Evolutionary conservation across 2,888 invertebrate genomes (phyloP).

Genomic region (Pegoplata infirma): DNA sequence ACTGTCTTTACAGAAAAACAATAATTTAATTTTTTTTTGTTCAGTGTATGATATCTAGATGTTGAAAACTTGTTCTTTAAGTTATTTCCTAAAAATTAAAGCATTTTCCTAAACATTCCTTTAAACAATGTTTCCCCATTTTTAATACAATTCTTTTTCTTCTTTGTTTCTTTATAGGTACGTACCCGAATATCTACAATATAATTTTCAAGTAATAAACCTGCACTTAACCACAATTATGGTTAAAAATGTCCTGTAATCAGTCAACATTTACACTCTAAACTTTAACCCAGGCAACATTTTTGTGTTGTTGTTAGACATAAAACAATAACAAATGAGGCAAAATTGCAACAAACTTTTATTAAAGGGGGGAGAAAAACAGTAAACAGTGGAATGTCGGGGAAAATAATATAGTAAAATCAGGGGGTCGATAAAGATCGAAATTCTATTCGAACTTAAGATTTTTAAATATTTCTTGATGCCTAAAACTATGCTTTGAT

Average conservation of each 20-base stretch:
- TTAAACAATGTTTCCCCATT: not conserved
- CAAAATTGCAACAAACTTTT: conserved; percentile 50
- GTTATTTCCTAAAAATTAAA: too few species aligned
- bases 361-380: too few species aligned
- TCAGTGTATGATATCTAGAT: too few species aligned
- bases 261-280: conserved; percentile 74
- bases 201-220: conserved; percentile 59
- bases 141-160: not conserved
- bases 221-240: conserved; percentile 74
- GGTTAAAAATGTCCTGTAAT: conserved; percentile 72
- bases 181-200: not conserved
- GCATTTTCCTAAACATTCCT: conserved; percentile 21
- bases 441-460: too few species aligned
- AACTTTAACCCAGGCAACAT: conserved; percentile 62
- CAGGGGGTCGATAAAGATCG: too few species aligned
- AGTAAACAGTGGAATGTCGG: too few species aligned
- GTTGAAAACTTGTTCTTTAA: too few species aligned
- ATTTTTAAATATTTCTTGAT: too few species aligned
- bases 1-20: too few species aligned
- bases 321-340: conserved; percentile 61
- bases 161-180: not conserved
- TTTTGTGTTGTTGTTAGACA: not conserved
- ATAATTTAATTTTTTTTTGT: too few species aligned
- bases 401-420: too few species aligned
- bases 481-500: too few species aligned